Evolutionary conservation across 2,797 vertebrate species (phyloP).

Genomic region (Pachyuromys duprasi): DNA sequence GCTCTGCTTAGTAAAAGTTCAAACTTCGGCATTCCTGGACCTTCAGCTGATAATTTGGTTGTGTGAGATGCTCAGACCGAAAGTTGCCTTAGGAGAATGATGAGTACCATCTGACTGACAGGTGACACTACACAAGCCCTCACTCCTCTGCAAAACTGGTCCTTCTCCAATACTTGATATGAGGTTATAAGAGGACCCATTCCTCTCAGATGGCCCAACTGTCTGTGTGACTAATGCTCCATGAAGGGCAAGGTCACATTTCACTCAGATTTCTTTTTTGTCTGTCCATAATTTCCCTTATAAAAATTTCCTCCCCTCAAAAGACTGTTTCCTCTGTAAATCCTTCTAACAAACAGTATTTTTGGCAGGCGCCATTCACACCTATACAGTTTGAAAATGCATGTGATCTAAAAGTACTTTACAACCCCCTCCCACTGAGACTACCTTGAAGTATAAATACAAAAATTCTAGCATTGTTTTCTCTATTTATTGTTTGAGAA

Average conservation of each 20-base stretch:
- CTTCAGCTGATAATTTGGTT: neutral
- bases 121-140: accelerated
- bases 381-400: neutral
- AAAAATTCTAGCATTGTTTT: neutral
- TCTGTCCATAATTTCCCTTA: neutral
- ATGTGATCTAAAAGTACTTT: neutral
- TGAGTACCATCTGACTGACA: neutral
- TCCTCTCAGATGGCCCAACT: neutral
- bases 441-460: neutral
- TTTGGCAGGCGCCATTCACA: neutral
- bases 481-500: neutral
- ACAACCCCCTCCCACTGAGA: neutral
- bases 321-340: neutral
- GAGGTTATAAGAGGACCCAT: neutral
- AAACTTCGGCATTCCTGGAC: no score
- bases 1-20: no score
- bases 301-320: neutral
- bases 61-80: neutral
- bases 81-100: no score
- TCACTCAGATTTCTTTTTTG: neutral
- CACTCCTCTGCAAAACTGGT: accelerated
- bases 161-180: accelerated
- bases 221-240: neutral
- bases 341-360: neutral
- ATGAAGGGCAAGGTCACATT: neutral